Base-by-base conservation (phyloP, 2,797 vertebrate species). In the Mycteria americana region DNA sequence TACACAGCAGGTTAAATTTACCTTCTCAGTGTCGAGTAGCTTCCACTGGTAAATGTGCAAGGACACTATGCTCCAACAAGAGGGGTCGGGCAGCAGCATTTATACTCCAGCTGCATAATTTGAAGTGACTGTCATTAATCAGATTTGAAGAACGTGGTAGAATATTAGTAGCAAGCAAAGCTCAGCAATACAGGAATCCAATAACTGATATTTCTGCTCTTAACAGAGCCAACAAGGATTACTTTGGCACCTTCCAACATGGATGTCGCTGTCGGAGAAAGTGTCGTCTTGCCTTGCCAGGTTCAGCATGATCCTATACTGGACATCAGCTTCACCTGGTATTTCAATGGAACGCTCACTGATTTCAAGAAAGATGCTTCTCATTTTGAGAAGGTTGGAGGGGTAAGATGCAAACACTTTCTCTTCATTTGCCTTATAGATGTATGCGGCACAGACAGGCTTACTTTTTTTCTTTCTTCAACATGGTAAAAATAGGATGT, bases 201-300 rank as follows among this genome's bases (percentile, higher is more conserved):
- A 0, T 48, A 27, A 74, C 21, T 53, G 16, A 0, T 13, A 2
- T 8, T 53, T 93, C 43, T 98, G 96, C 89, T 96, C 67, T 85
- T 90, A 69, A 93, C 98, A 99, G 99, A 99, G 93, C 99, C 99
- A 72, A 99, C 99, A 12, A 98, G 98, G 96, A 99, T 99, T 96
- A 99, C 97, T 82, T 86, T 99, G 98, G 99, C 99, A n/a, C 99
- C 99, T 21, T 98, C 98, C 84, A 99, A 99, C 98, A 98, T 99
- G 98, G 99, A 99, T 96, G 99, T 99, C 70, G 98, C 99, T 7
- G 99, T 99, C 77, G 99, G 99, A 54, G 99, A 99, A 97, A 99
- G 99, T 10, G 98, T 99, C 6, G 98, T 99, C 94, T 88, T 99
- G 93, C 99, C 99, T 50, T 99, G 99, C 98, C 99, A 99, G 98